Conservation (phyloP, 2,888 invertebrate genomes). For the Napeogenes sylphis region DNA sequence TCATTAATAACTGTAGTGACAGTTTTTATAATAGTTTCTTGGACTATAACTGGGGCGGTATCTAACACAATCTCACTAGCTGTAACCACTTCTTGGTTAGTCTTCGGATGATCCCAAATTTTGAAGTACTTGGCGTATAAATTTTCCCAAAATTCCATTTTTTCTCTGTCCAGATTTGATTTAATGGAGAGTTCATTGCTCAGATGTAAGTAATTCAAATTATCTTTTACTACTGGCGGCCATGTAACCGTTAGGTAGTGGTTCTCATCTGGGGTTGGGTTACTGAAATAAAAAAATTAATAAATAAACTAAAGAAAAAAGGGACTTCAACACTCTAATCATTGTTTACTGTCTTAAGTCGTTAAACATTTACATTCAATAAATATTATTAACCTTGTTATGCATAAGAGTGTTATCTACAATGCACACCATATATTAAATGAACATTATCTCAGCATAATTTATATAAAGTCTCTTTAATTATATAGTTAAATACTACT, state of each 20-base stretch:
- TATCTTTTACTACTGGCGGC: constrained; percentile 63
- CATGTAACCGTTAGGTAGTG: constrained; percentile 61
- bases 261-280: constrained; percentile 68
- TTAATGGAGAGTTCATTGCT: constrained; percentile 52
- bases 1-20: constrained; percentile 15
- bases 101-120: constrained; percentile 57
- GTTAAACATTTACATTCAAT: too few species aligned
- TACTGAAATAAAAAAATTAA: constrained; percentile 45
- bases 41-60: constrained; percentile 27
- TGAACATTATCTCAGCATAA: too few species aligned
- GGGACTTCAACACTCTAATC: too few species aligned
- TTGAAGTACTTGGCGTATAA: constrained; percentile 61
- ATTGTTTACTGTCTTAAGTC: too few species aligned
- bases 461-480: too few species aligned
- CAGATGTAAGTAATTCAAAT: constrained; percentile 54
- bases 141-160: constrained; percentile 67
- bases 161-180: constrained; percentile 56
- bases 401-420: too few species aligned
- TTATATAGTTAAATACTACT: too few species aligned
- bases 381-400: too few species aligned
- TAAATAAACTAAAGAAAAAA: too few species aligned
- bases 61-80: constrained; percentile 23
- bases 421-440: too few species aligned
- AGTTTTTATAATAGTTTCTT: constrained; percentile 33
- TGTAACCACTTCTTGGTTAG: constrained; percentile 26